A percentile compares a stretch with the other conserved stretches of the same genome.
Evolutionary conservation across 2,797 vertebrate genomes (phyloP).

Genomic region (Aotus griseimembra): DNA sequence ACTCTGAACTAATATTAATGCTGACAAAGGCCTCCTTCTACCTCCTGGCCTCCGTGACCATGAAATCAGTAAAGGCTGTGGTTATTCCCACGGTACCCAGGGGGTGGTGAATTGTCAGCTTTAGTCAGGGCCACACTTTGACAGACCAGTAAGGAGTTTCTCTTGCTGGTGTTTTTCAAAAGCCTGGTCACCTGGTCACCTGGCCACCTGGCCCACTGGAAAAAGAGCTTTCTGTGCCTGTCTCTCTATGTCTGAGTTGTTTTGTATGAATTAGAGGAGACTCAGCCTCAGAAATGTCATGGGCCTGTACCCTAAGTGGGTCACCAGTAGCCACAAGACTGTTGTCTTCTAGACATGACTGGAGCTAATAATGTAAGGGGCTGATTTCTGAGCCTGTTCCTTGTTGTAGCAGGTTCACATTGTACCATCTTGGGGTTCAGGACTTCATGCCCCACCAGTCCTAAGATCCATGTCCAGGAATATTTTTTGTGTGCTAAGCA

Average conservation of each 20-base stretch:
- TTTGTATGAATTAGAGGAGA: neutral
- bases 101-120: neutral
- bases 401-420: rapidly evolving
- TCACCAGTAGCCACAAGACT: neutral
- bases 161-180: neutral
- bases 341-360: neutral
- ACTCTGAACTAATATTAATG: neutral
- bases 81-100: neutral
- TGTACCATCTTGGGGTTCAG: neutral
- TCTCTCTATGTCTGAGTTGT: neutral
- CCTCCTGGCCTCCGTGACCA: neutral
- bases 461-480: too few species aligned
- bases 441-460: neutral
- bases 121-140: neutral
- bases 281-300: neutral
- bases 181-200: neutral
- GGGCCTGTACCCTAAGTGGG: neutral
- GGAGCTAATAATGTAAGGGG: neutral
- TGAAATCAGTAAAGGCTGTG: neutral
- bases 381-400: neutral
- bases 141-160: neutral
- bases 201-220: neutral
- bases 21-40: neutral
- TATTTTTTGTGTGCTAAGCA: neutral
- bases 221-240: neutral